phyloP scores from a whole-genome alignment of 2,797 vertebrate species.

The Aplochiton taeniatus region DNA sequence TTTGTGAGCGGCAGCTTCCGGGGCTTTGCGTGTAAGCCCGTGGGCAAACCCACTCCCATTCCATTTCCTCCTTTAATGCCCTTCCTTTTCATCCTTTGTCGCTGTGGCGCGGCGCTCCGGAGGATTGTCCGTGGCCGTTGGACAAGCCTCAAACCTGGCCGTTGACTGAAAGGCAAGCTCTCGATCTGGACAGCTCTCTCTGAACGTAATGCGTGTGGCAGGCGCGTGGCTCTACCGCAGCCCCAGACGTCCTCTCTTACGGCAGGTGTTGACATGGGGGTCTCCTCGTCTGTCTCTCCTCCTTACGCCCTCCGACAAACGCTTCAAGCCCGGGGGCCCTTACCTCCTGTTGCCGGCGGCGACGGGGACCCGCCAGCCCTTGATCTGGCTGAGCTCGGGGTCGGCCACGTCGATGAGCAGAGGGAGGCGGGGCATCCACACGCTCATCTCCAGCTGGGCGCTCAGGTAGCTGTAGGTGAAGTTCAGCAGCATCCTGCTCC shows the following conservation, averaged over 20 bases:
- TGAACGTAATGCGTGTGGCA: background rate
- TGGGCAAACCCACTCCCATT: background rate
- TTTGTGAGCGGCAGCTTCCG: no score
- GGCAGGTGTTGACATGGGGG: background rate
- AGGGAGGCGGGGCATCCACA: conserved; percentile 91
- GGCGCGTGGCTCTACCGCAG: background rate
- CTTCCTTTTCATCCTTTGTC: conserved; percentile 6
- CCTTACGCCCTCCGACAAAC: no score
- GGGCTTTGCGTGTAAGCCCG: no score
- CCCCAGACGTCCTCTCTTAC: background rate
- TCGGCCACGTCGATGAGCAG: conserved; percentile 89
- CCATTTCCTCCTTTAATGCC: background rate
- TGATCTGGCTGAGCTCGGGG: conserved; percentile 92
- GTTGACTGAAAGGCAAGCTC: conserved; percentile 1
- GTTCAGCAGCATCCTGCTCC: conserved; percentile 80
- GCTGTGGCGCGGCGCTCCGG: background rate
- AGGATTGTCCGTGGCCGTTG: background rate
- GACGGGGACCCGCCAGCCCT: conserved; percentile 88
- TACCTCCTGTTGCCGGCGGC: conserved; percentile 76
- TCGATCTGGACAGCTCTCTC: no score
- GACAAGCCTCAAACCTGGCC: background rate
- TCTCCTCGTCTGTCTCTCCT: no score
- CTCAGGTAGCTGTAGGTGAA: conserved; percentile 91
- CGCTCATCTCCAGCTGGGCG: conserved; percentile 82
- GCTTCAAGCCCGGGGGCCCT: background rate